phyloP scores from a whole-genome alignment of 2,113 vertebrate genomes.

The Megalops atlanticus region DNA sequence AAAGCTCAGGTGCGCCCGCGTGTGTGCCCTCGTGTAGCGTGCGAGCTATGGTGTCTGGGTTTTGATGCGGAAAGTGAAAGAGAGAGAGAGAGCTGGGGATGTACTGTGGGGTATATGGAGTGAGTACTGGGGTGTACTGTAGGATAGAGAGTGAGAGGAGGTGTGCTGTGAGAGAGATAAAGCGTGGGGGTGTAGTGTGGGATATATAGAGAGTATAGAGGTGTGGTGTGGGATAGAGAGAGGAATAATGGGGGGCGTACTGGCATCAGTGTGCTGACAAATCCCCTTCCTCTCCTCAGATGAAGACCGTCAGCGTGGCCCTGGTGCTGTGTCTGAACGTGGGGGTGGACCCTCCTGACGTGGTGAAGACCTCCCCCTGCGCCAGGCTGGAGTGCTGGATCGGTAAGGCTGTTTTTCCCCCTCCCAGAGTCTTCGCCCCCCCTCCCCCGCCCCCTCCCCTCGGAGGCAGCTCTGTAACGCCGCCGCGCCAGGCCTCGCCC shows the following conservation, averaged over 20 bases:
- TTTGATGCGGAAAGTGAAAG: no score
- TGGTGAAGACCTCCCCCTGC: conserved; percentile 97
- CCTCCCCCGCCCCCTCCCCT: neutral
- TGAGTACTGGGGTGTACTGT: no score
- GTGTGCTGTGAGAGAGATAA: no score
- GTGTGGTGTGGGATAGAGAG: no score
- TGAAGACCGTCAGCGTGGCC: conserved; percentile 99
- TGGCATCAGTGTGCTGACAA: no score
- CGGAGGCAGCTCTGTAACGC: neutral
- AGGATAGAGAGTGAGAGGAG: no score
- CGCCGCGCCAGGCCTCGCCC: neutral
- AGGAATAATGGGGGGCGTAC: no score
- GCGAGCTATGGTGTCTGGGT: neutral
- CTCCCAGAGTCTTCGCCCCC: neutral
- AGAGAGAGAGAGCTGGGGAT: no score
- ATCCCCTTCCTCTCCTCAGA: conserved; percentile 66
- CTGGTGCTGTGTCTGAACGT: conserved; percentile 96
- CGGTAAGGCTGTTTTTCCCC: conserved; percentile 70
- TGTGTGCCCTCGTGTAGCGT: neutral
- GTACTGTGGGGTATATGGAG: no score
- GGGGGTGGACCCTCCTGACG: conserved; percentile 95
- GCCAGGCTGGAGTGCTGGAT: conserved; percentile 97
- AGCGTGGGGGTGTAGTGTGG: no score
- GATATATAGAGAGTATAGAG: no score
- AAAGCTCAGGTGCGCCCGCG: no score